Base-by-base conservation (phyloP, 2,888 invertebrate genomes). In the Drosophila pseudotakahashii region DNA sequence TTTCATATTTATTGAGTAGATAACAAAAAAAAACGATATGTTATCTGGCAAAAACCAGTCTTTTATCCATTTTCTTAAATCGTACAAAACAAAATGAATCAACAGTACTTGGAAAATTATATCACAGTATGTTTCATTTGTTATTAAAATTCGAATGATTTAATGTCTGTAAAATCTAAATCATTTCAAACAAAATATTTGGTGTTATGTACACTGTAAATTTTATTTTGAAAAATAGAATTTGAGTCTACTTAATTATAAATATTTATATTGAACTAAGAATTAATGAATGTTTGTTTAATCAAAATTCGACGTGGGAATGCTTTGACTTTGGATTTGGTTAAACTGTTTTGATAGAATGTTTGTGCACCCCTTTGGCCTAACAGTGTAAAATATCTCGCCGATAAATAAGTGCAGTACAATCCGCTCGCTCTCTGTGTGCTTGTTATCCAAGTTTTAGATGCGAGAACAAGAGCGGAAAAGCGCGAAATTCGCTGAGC, bases 361-460 rank as follows among this genome's bases (percentile, higher is more conserved):
- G 3, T n/a, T 10, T 16, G 30, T 37, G 32, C 26, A 16, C 3
- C 32, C 48, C 14, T 0, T 13, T 16, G 3, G 7, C 14, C 32
- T 41, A 9, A 3, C 62, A 60, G 60, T 60, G 61, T 60, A n/a
- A n/a, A n/a, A 60, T 9, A 4, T n/a, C 42, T 60, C 48, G 42
- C 41, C 34, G 47, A 62, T 41, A 34, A 19, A 37, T 45, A 44
- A 19, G 36, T 44, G 58, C 30, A 37, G 16, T 45, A 59, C 39
- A 41, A 41, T 41, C 23, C 60, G 47, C 23, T 62, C 62, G 32
- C 53, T 59, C 53, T 59, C 30, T 32, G 53, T 19, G 53, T 2
- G 32, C 26, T 16, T 60, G 32, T 14, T 62, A 62, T 34, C 60
- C 41, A 39, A 19, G 36, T 42, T 63, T 61, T 42, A n/a, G 50